Base-by-base conservation (phyloP, 1,140 invertebrate species). In the Conus ventricosus region DNA sequence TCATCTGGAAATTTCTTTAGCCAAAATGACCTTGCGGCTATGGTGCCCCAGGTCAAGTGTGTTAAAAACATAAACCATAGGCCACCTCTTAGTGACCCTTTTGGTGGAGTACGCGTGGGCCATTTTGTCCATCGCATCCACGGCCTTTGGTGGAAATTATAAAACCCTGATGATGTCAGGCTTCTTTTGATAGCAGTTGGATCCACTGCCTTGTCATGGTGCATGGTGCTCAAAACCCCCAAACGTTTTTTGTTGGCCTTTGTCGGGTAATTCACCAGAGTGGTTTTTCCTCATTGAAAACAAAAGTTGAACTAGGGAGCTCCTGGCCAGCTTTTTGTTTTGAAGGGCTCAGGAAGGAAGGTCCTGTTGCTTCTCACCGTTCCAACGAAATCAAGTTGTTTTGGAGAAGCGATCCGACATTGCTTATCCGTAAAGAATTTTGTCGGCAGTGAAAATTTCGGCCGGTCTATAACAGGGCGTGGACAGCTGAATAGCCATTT, bases 71-170 rank as follows among this genome's bases (percentile, higher is more conserved):
- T 23, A n/a, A 13, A 85, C 76, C 75, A 92, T 80, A 15, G 91
- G 89, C 92, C 91, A 92, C 54, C 90, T 39, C 27, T 85, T 87
- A 4, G 88, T 92, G 54, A 85, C 87, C 81, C 90, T 1, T 88
- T 87, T 88, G 39, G 67, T 87, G 15, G 88, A 88, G 71, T 89
- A 90, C 17, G 63, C 86, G 78, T 60, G 55, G 55, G 88, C 71
- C 53, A 90, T 25, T 78, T 91, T 84, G 88, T 92, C 90, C n/a
- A 96, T 86, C 6, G 90, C 93, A 88, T 96, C 95, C 4, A 96
- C 95, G 71, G 54, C 94, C 94, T 93, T 96, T 96, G 4, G 93
- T 95, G 55, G 87, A n/a, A 83, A 90, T 95, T 95, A 91, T 96
- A 96, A 71, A 92, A 92, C n/a, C 8, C 88, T 60, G 71, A 95